These are phyloP conservation scores for Florisuga fusca DNA, from an alignment of 2,797 vertebrate genomes.

Conservation along the genomic window DNA sequence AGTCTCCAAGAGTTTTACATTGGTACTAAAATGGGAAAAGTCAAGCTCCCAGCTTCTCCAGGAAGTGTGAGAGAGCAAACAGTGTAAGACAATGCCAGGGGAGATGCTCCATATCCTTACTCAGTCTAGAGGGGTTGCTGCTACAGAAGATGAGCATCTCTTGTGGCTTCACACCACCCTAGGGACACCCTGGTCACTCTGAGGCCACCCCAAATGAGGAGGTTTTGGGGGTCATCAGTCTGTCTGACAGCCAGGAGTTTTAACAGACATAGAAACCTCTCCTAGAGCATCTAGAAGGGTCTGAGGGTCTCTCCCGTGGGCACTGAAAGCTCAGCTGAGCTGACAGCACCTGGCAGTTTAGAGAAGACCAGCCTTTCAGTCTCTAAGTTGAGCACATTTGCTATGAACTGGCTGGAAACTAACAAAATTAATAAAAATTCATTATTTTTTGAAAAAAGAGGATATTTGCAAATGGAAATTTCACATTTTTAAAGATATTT, in stretches of 20 bases:
- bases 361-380: not conserved
- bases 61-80: not conserved
- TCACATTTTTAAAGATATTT: not conserved
- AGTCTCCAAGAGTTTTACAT: not conserved
- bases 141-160: not conserved
- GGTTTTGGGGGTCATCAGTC: not conserved
- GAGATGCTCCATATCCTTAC: not conserved
- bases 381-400: conserved; percentile 6
- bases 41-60: not conserved
- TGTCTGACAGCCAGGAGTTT: not conserved
- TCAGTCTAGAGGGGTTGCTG: not conserved
- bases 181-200: not conserved
- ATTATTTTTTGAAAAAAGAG: not conserved
- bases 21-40: not conserved
- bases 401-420: not conserved
- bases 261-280: not conserved
- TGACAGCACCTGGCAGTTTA: not conserved
- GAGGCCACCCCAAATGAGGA: not conserved
- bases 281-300: not conserved
- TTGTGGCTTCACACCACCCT: not conserved
- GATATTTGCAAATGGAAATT: not conserved
- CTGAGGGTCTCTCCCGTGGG: not conserved
- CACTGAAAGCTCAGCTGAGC: not conserved
- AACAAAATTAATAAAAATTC: not conserved
- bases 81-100: accelerated